Evolutionary conservation across 2,888 invertebrate species (phyloP), one percentile per base, ranked within the genome.

Genomic region (Silvanus unidentatus): DNA sequence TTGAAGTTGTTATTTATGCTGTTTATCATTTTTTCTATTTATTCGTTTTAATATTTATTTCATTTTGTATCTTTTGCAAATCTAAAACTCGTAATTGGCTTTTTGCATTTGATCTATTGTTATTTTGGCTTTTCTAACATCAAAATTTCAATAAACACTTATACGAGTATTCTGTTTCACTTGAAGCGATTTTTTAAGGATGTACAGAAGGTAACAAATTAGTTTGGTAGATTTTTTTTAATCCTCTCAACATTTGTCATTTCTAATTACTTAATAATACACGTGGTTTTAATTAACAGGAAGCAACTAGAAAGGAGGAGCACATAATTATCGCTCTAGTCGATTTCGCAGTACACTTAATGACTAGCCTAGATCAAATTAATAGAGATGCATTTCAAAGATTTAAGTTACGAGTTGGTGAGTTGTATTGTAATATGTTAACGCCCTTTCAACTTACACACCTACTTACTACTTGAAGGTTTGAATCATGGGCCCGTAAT

Each of bases 381-480:
- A 98, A 98, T 73, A 79, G 89, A 57, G 95, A 97, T 72, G 95
- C 96, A 15, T 97, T 97, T 71, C 97, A 98, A 74, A 81, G 94
- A 62, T 98, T 98, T 69, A 88, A 92, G 64, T 77, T 98, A 16
- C 79, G 96, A 71, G 91, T 97, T 69, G 98, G 93, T 90, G 66
- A 73, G 78, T 66, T 40, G 12, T 22, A n/a, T n/a, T n/a, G n/a
- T n/a, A n/a, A n/a, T n/a, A n/a, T n/a, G n/a, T 30, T 16, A 37
- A 37, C 5, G 9, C 13, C 3, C n/a, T 37, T 12, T 16, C 14
- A 37, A 9, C 5, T 12, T 15, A 32, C n/a, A 32, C 10, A 32
- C 4, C n/a, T 3, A 8, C 13, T 27, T 40, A 37, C 32, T 32
- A 29, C 45, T 44, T 32, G 8, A 64, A 91, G 91, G 93, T 49